phyloP scores from a whole-genome alignment of 2,888 invertebrate species.

The Cryptus armator region DNA sequence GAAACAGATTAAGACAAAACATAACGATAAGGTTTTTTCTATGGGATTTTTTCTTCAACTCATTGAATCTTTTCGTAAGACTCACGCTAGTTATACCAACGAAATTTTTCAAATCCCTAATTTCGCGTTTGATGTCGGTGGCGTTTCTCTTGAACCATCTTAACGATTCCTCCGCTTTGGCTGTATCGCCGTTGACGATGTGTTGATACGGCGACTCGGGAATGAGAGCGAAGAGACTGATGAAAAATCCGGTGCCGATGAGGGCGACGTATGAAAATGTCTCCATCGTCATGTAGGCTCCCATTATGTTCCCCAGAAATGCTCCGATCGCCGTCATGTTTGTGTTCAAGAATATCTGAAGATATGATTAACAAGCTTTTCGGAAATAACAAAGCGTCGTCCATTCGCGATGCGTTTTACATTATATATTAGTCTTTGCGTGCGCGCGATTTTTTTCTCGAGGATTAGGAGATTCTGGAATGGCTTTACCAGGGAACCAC shows the following conservation, averaged over 20 bases:
- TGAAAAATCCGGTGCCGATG: constrained; percentile 77
- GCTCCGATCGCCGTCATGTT: constrained; percentile 79
- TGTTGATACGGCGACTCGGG: constrained; percentile 84
- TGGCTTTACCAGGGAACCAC: constrained; percentile 80
- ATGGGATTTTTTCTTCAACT: constrained; percentile 79
- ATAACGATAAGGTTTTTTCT: constrained; percentile 84
- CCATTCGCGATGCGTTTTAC: not conserved
- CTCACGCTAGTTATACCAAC: constrained; percentile 71
- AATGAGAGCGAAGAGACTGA: constrained; percentile 78
- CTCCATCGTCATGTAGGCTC: constrained; percentile 81
- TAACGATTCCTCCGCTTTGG: constrained; percentile 81
- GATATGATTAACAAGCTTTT: constrained; percentile 49
- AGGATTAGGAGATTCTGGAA: constrained; percentile 24
- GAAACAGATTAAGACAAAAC: constrained; percentile 85
- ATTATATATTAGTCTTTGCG: not conserved
- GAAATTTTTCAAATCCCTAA: constrained; percentile 79
- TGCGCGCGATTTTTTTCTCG: not conserved
- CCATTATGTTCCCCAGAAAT: constrained; percentile 82
- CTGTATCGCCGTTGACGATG: constrained; percentile 75
- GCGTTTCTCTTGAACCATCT: constrained; percentile 79
- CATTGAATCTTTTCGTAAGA: constrained; percentile 73
- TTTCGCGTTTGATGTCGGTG: constrained; percentile 78
- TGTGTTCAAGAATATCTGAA: constrained; percentile 81
- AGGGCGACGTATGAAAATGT: constrained; percentile 79
- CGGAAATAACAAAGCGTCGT: constrained; percentile 18